These are phyloP conservation scores for Melanophora roralis DNA, from an alignment of 2,888 invertebrate genomes.

Conservation along the genomic window DNA sequence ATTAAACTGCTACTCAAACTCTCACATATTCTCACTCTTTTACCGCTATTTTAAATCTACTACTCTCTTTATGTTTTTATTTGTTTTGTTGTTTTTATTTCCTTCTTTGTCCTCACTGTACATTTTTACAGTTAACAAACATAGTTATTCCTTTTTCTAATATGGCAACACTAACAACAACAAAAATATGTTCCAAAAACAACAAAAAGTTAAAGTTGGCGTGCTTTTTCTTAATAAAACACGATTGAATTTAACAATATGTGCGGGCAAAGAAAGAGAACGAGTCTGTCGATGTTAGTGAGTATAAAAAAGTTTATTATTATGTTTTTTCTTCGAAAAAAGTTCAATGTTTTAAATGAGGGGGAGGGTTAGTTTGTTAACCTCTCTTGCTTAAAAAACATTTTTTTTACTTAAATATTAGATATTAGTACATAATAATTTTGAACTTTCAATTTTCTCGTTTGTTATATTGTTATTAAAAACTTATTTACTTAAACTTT, in stretches of 20 bases:
- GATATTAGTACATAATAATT: neutral
- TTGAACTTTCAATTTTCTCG: conserved; percentile 53
- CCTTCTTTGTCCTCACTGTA: conserved; percentile 30
- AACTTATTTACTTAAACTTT: neutral
- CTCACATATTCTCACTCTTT: neutral
- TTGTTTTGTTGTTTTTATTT: conserved; percentile 23
- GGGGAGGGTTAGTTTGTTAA: neutral
- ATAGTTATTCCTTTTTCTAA: conserved; percentile 36
- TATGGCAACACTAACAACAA: conserved; percentile 20
- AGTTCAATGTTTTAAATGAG: neutral
- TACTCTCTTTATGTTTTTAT: conserved; percentile 30
- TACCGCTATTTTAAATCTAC: conserved; percentile 11
- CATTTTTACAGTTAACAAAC: conserved; percentile 35
- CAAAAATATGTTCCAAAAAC: neutral
- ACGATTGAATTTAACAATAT: conserved; percentile 5
- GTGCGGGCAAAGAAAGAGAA: neutral
- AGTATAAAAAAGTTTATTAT: conserved; percentile 16
- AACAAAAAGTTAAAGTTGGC: conserved; percentile 43
- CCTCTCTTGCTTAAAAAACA: neutral
- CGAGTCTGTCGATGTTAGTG: neutral
- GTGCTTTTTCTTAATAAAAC: conserved; percentile 32
- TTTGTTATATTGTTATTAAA: neutral
- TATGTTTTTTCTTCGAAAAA: neutral
- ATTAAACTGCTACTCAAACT: neutral
- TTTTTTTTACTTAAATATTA: conserved; percentile 16